Evolutionary conservation across 1,140 invertebrate genomes (phyloP).

Genomic region (Camponotus pennsylvanicus): DNA sequence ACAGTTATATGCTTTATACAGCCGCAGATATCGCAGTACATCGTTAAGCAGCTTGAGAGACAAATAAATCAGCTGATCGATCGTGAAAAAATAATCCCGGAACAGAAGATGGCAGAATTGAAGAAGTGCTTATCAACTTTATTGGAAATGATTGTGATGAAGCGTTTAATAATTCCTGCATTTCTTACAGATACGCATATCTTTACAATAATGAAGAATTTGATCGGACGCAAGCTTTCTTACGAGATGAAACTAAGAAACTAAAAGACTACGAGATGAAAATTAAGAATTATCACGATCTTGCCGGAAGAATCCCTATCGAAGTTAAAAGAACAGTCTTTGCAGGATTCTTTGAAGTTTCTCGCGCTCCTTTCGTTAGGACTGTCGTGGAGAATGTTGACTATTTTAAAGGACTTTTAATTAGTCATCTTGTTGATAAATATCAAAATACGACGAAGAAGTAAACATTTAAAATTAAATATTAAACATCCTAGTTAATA

Average conservation of each 20-base stretch:
- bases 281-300: constrained; percentile 89
- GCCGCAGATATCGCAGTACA: constrained; percentile 81
- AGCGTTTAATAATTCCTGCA: not conserved
- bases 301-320: constrained; percentile 89
- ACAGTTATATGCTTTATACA: constrained; percentile 45
- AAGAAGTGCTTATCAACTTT: constrained; percentile 68
- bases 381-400: constrained; percentile 90
- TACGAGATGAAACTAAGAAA: constrained; percentile 87
- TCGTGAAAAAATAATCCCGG: constrained; percentile 89
- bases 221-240: constrained; percentile 89
- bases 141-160: not conserved
- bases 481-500: not conserved
- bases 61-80: constrained; percentile 89
- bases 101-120: constrained; percentile 90
- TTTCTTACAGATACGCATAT: constrained; percentile 72
- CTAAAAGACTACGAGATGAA: constrained; percentile 90
- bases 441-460: constrained; percentile 92
- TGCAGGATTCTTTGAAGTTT: constrained; percentile 95
- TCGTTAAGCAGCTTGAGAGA: constrained; percentile 87
- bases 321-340: constrained; percentile 90
- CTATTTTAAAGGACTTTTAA: constrained; percentile 89
- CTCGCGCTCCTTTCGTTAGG: constrained; percentile 92
- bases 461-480: constrained; percentile 86
- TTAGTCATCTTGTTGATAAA: constrained; percentile 90
- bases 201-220: constrained; percentile 87